Evolutionary conservation across 1,140 invertebrate species (phyloP).

Genomic region (Penaeus vannamei): DNA sequence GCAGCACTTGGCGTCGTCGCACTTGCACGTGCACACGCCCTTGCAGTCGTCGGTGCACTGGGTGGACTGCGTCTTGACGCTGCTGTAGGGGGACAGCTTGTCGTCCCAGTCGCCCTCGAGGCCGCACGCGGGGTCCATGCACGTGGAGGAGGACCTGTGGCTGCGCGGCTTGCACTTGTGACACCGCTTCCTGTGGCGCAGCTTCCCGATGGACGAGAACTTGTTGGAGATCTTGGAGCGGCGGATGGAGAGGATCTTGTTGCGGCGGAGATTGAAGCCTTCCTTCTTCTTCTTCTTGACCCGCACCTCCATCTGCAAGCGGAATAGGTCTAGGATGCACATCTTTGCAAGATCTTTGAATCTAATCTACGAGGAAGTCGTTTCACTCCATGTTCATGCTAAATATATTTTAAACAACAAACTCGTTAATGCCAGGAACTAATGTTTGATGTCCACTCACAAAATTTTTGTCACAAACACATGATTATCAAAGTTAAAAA

Average conservation of each 20-base stretch:
- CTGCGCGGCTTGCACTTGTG: neutral
- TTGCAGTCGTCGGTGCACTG: conserved; percentile 56
- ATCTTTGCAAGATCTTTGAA: neutral
- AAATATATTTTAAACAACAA: neutral
- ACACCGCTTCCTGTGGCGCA: conserved; percentile 39
- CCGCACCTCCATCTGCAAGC: conserved; percentile 55
- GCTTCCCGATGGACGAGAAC: conserved; percentile 48
- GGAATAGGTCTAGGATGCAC: conserved; percentile 57
- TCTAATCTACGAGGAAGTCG: neutral
- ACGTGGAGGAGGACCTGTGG: neutral
- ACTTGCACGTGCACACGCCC: conserved; percentile 10
- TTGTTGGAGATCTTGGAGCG: conserved; percentile 16
- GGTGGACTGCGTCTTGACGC: conserved; percentile 57
- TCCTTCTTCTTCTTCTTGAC: conserved; percentile 54
- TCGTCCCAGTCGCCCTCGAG: conserved; percentile 26
- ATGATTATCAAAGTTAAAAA: no score
- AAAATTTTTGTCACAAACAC: no score
- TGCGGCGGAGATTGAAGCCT: conserved; percentile 46
- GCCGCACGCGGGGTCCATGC: conserved; percentile 50
- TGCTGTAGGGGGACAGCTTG: conserved; percentile 53
- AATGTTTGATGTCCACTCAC: no score
- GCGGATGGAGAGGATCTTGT: conserved; percentile 44
- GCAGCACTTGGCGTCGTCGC: neutral
- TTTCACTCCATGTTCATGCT: neutral
- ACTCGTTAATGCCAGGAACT: no score